Evolutionary conservation across 2,797 vertebrate species (phyloP).

Genomic region (Alosa sapidissima): DNA sequence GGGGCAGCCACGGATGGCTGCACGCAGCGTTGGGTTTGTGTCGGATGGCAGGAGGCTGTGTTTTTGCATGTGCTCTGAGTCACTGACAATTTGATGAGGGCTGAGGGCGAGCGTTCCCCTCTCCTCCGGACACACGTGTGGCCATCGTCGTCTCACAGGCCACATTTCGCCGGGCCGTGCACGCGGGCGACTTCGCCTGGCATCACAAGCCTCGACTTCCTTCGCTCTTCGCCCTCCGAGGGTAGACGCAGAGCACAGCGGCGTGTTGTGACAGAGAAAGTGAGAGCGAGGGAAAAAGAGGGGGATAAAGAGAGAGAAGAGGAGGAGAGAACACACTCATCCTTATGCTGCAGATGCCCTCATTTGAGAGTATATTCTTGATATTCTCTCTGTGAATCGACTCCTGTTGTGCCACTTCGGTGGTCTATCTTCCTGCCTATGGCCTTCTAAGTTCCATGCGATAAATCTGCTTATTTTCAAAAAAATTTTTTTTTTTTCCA

Average conservation of each 20-base stretch:
- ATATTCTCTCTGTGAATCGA: background rate
- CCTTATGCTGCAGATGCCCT: background rate
- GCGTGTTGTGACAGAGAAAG: background rate
- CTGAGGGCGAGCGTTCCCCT: constrained; percentile 39
- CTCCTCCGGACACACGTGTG: constrained; percentile 23
- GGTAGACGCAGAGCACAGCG: background rate
- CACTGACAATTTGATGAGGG: constrained; percentile 47
- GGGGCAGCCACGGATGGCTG: background rate
- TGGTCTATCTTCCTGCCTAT: background rate
- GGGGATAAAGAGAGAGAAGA: background rate
- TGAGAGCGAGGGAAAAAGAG: background rate
- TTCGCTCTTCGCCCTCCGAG: background rate
- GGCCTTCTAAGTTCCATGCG: background rate
- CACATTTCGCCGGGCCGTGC: too few species aligned
- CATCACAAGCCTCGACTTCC: background rate
- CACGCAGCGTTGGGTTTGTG: constrained; percentile 4
- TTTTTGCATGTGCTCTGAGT: constrained; percentile 57
- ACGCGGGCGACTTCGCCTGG: too few species aligned
- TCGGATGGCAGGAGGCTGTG: constrained; percentile 42
- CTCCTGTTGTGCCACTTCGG: background rate
- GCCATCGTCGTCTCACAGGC: too few species aligned
- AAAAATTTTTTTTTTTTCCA: background rate
- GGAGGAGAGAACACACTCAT: background rate
- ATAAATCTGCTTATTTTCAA: background rate
- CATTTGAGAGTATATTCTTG: background rate